These are phyloP conservation scores for Dinoponera quadriceps DNA, from an alignment of 1,140 invertebrate species.

Conservation along the genomic window DNA sequence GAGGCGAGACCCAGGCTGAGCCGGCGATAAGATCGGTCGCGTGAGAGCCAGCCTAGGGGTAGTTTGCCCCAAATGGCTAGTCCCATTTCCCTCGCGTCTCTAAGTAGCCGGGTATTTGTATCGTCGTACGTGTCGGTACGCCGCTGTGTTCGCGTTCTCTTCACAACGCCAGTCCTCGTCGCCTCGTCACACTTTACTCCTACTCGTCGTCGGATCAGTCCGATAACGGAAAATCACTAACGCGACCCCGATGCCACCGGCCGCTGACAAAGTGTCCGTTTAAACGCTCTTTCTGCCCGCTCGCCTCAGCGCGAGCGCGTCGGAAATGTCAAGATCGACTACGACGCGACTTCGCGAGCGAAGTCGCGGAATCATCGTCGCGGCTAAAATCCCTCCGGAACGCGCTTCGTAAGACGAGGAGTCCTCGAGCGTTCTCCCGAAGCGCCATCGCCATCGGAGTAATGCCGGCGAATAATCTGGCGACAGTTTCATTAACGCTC, in stretches of 20 bases:
- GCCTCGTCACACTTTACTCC: constrained; percentile 30
- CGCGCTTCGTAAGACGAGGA: constrained; percentile 31
- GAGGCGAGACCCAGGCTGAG: constrained; percentile 64
- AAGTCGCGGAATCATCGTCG: constrained; percentile 14
- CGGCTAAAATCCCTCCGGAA: constrained; percentile 13
- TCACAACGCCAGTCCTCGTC: constrained; percentile 38
- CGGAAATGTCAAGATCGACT: constrained; percentile 50
- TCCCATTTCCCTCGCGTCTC: constrained; percentile 75
- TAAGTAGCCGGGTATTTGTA: constrained; percentile 76
- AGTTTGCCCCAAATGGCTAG: constrained; percentile 78
- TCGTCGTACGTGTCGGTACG: constrained; percentile 54
- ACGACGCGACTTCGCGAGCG: not conserved
- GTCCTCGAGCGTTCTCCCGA: constrained; percentile 46
- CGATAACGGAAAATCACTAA: constrained; percentile 73
- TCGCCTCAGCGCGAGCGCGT: constrained; percentile 34
- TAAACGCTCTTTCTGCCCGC: constrained; percentile 17
- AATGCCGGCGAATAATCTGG: constrained; percentile 43
- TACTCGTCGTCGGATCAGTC: constrained; percentile 51
- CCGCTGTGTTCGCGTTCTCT: constrained; percentile 55
- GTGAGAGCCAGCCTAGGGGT: constrained; percentile 77
- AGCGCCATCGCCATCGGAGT: constrained; percentile 32
- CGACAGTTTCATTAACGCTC: constrained; percentile 62
- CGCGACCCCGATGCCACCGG: constrained; percentile 26
- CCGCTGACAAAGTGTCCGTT: constrained; percentile 30
- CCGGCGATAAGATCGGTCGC: constrained; percentile 79